Base-by-base conservation (phyloP, 2,797 vertebrate species). In the Nannoperca obscura region DNA sequence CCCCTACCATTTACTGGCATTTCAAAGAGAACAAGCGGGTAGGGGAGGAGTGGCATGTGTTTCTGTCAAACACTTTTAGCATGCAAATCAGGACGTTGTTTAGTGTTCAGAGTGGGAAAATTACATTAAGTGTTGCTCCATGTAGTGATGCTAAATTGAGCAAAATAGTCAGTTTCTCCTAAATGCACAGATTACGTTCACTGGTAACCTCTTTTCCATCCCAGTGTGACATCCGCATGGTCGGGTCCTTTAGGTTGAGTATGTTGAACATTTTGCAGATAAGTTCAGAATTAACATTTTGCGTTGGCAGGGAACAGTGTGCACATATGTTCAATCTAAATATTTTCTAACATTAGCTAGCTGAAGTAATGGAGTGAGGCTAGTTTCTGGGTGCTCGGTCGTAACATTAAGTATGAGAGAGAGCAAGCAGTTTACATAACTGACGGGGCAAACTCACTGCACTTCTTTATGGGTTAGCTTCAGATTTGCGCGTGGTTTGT, bases 1-100 rank as follows among this genome's bases (percentile, higher is more conserved):
- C 36, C 54, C 52, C 72, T 34, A 78, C 81, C 52, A 83, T 74
- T 88, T 74, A 65, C 69, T 81, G 78, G 78, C 81, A 77, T 83
- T 87, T 77, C 34, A 38, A 59, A 50, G n/a, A 14, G 54, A 85
- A 70, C 46, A 4, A 58, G 62, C 30, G 27, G 1, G 71, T 46
- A 11, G 24, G 17, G 72, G 57, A 10, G 59, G 12, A 55, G 22
- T 5, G 47, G 36, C 2, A 22, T 13, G 44, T n/a, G 27, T 60
- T 30, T 24, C 55, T 10, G 19, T 80, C 66, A 76, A 74, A 73
- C 12, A 17, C 63, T 20, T 68, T 72, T 68, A 74, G 78, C 55
- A 87, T 86, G 71, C 66, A 84, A 83, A 89, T 85, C 30, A 60
- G 24, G 27, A 30, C 5, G 32, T 24, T 83, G 55, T 54, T 71